These are phyloP conservation scores for Nanorana parkeri DNA, from an alignment of 2,113 vertebrate species.

Conservation along the genomic window DNA sequence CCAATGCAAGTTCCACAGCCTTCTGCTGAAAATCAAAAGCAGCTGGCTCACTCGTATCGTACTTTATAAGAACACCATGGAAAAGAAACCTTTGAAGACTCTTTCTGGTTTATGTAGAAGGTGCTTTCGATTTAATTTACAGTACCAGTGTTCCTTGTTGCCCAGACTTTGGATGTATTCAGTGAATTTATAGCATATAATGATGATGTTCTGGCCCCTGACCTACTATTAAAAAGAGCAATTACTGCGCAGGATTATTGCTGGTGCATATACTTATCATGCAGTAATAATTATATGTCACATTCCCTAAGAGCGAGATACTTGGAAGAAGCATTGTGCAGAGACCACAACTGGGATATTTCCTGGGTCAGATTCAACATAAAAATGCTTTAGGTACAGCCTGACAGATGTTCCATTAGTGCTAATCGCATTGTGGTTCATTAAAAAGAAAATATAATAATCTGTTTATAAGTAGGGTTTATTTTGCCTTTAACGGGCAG, in stretches of 20 bases:
- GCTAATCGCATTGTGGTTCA: slow-evolving; percentile 35
- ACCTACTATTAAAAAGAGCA: slow-evolving; percentile 27
- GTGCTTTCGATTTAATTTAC: slow-evolving; percentile 51
- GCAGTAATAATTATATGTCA: slow-evolving; percentile 17
- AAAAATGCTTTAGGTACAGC: neutral
- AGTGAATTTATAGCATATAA: slow-evolving; percentile 43
- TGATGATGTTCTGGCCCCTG: slow-evolving; percentile 49
- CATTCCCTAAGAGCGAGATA: slow-evolving; percentile 1
- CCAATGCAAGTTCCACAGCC: slow-evolving; percentile 5
- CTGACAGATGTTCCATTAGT: slow-evolving; percentile 6
- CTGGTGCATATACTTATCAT: neutral
- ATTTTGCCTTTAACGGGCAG: slow-evolving; percentile 16
- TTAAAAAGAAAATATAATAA: slow-evolving; percentile 33
- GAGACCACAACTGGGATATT: slow-evolving; percentile 15
- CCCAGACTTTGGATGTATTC: slow-evolving; percentile 25
- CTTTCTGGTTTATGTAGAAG: slow-evolving; percentile 21
- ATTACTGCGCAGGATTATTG: slow-evolving; percentile 12
- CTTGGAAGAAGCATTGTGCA: neutral
- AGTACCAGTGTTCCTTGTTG: slow-evolving; percentile 33
- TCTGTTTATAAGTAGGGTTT: slow-evolving; percentile 35
- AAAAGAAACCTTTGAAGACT: slow-evolving; percentile 45
- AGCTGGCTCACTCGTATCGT: slow-evolving; percentile 25
- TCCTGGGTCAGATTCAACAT: neutral
- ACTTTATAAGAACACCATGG: slow-evolving; percentile 35
- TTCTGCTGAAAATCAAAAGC: slow-evolving; percentile 51